phyloP scores from a whole-genome alignment of 2,113 vertebrate species.

The Cebus imitator region DNA sequence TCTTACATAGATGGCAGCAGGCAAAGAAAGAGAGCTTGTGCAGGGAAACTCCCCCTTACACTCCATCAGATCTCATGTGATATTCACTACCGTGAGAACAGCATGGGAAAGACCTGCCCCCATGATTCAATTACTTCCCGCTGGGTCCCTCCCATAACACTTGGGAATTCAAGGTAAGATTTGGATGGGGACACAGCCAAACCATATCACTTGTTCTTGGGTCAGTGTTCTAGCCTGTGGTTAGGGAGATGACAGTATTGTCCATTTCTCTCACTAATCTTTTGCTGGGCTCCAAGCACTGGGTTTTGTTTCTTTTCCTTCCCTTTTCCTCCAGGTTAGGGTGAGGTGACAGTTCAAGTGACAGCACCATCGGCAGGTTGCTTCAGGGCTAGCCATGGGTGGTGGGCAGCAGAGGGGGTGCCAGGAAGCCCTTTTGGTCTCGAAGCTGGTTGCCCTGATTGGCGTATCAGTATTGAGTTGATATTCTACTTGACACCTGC shows the following conservation, averaged over 20 bases:
- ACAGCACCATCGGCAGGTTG: background rate
- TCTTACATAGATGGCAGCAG: no score
- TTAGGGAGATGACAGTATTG: accelerated
- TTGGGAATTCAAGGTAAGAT: no score
- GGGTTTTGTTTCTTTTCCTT: background rate
- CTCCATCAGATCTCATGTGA: no score
- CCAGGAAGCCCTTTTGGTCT: background rate
- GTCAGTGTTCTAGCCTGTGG: accelerated
- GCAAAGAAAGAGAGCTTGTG: no score
- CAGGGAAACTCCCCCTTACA: no score
- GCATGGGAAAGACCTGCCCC: no score
- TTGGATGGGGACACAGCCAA: no score
- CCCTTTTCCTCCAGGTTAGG: background rate
- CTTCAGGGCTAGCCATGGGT: no score
- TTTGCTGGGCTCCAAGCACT: background rate
- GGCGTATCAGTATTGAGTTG: background rate
- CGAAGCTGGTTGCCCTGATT: accelerated
- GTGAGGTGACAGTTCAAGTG: background rate
- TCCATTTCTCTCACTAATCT: background rate
- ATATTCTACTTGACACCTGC: background rate
- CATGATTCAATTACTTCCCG: no score
- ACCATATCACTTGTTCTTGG: no score
- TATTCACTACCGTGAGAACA: no score
- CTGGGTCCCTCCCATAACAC: no score
- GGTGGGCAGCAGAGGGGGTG: background rate